Percentiles rank a stretch among this genome's conserved stretches.
Evolutionary conservation across 2,888 invertebrate species (phyloP).

Genomic region (Pristionchus exspectatus): DNA sequence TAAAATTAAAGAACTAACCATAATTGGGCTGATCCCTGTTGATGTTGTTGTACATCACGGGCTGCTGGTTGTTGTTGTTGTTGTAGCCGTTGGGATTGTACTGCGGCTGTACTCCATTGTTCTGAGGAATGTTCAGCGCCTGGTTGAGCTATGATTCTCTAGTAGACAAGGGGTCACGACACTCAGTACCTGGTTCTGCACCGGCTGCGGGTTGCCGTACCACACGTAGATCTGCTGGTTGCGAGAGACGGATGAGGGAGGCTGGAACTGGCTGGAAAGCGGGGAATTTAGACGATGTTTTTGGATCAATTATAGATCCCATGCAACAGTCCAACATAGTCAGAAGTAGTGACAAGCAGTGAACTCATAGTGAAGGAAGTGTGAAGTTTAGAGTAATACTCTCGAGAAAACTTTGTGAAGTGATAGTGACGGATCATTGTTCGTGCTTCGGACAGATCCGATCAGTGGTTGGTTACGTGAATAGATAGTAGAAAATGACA

Average conservation of each 20-base stretch:
- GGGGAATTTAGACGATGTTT: neutral
- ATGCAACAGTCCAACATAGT: neutral
- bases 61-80: constrained; percentile 1
- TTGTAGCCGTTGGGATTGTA: neutral
- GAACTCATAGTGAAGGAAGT: neutral
- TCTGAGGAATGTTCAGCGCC: constrained; percentile 32
- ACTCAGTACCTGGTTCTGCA: neutral
- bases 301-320: neutral
- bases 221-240: constrained; percentile 53
- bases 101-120: neutral
- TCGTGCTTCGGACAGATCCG: no score
- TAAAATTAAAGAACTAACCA: neutral
- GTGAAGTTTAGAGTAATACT: neutral
- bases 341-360: neutral
- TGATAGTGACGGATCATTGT: neutral
- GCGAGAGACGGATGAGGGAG: neutral
- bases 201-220: constrained; percentile 30
- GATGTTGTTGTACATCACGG: constrained; percentile 48
- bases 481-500: neutral
- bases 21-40: constrained; percentile 46
- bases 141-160: constrained; percentile 5
- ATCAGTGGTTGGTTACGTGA: neutral
- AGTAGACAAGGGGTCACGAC: neutral
- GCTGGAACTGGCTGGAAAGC: constrained; percentile 50
- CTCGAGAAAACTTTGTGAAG: no score